Percentiles rank a stretch among this genome's conserved stretches.
Conservation (phyloP, 2,888 invertebrate genomes). For the Bombylius discolor region DNA sequence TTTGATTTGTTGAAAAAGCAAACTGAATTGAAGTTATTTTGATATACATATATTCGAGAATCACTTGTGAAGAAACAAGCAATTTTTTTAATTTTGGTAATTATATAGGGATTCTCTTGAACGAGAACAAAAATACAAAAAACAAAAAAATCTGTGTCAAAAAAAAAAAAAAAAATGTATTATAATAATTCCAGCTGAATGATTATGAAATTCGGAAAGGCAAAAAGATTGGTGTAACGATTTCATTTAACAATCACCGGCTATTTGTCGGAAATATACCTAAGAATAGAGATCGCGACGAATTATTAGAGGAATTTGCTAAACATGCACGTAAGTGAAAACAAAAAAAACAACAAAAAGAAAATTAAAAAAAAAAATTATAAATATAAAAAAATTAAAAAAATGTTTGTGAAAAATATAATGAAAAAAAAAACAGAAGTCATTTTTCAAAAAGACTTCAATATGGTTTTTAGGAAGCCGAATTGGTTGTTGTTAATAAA, state of each 20-base stretch:
- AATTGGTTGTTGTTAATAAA: slow-evolving; percentile 1
- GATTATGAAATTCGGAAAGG: slow-evolving; percentile 99
- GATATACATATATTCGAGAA: no score
- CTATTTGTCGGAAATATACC: slow-evolving; percentile 99
- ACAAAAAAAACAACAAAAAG: slow-evolving; percentile 16
- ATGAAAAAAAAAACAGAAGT: not conserved
- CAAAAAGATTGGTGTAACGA: slow-evolving; percentile 98
- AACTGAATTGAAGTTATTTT: no score
- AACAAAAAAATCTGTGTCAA: not conserved
- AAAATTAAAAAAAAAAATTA: slow-evolving; percentile 11
- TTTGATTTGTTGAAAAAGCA: no score
- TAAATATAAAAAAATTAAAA: not conserved
- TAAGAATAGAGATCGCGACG: slow-evolving; percentile 98
- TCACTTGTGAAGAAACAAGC: no score
- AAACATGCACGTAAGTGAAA: slow-evolving; percentile 94
- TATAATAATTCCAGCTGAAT: slow-evolving; percentile 94
- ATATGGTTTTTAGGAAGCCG: slow-evolving; percentile 5
- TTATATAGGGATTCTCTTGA: not conserved
- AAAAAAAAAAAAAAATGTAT: slow-evolving; percentile 21
- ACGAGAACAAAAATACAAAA: not conserved
- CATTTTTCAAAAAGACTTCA: not conserved
- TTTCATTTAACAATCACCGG: slow-evolving; percentile 99
- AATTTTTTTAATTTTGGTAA: not conserved
- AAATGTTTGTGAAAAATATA: not conserved
- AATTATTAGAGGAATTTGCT: slow-evolving; percentile 98